Conservation (phyloP, 64 coral and sea anemone species). For the Porites lutea region DNA sequence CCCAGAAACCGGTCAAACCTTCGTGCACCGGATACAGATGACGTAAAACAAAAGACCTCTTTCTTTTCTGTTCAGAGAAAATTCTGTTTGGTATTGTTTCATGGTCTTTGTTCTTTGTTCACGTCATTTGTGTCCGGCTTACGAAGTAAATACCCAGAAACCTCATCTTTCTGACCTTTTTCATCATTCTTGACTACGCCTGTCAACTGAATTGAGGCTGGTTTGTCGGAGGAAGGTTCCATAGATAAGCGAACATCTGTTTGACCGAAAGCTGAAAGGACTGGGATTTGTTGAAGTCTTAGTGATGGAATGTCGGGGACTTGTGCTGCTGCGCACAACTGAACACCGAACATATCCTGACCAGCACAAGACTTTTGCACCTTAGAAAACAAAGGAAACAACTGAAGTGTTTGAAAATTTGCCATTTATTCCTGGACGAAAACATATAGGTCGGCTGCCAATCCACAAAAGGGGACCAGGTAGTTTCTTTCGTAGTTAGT, state of each 20-base stretch:
- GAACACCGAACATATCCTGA: conserved; percentile 33
- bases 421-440: too few relatives aligned
- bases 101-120: too few relatives aligned
- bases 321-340: conserved; percentile 6
- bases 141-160: too few relatives aligned
- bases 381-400: background rate
- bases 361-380: conserved; percentile 20
- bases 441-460: too few relatives aligned
- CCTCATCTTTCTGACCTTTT: background rate
- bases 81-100: too few relatives aligned
- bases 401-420: background rate
- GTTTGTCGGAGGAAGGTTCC: conserved; percentile 24
- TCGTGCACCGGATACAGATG: too few relatives aligned
- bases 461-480: too few relatives aligned
- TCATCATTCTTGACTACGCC: background rate
- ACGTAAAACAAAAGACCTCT: too few relatives aligned
- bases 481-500: too few relatives aligned
- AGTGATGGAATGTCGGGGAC: conserved; percentile 1
- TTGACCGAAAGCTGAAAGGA: background rate
- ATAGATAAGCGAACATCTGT: background rate
- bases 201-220: background rate
- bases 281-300: conserved; percentile 30
- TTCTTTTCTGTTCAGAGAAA: too few relatives aligned
- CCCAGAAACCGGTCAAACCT: too few relatives aligned
- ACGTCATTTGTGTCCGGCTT: too few relatives aligned